Percentiles rank a stretch among this genome's conserved stretches.
These are phyloP conservation scores for Periplaneta americana DNA, from an alignment of 1,140 invertebrate genomes.

Conservation along the genomic window DNA sequence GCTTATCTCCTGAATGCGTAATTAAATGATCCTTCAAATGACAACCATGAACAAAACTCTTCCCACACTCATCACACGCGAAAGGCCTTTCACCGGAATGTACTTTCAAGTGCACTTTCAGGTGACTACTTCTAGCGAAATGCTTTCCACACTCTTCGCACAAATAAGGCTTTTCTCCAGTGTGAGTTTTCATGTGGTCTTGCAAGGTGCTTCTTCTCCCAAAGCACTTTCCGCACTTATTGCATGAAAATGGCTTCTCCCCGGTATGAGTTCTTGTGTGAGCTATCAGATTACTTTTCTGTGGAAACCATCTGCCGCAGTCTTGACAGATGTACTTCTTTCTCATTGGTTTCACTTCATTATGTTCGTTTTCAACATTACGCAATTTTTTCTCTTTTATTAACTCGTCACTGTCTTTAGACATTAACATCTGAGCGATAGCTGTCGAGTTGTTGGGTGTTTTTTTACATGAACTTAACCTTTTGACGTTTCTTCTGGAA, in stretches of 20 bases:
- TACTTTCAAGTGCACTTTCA: slow-evolving; percentile 50
- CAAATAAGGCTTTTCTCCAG: slow-evolving; percentile 52
- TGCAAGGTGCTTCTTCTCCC: slow-evolving; percentile 29
- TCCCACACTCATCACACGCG: slow-evolving; percentile 5
- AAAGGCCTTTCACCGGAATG: slow-evolving; percentile 59
- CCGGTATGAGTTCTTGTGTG: slow-evolving; percentile 38
- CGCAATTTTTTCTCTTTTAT: background rate
- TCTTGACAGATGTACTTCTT: slow-evolving; percentile 6
- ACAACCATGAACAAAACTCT: background rate
- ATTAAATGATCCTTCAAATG: background rate
- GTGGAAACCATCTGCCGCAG: background rate
- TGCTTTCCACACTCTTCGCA: slow-evolving; percentile 62
- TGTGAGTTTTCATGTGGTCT: slow-evolving; percentile 43
- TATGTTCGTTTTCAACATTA: background rate
- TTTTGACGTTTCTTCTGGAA: background rate
- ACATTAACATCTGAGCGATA: background rate
- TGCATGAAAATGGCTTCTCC: slow-evolving; percentile 44
- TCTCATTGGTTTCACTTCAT: background rate
- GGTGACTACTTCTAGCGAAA: slow-evolving; percentile 59
- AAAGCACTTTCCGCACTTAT: slow-evolving; percentile 43
- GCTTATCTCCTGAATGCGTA: slow-evolving; percentile 1
- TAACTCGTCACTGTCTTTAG: background rate
- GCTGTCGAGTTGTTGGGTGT: background rate
- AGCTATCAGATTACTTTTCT: background rate
- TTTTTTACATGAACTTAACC: background rate